Evolutionary conservation across 2,113 vertebrate genomes (phyloP), one percentile per base, ranked within the genome.

Genomic region (Pagrus major): DNA sequence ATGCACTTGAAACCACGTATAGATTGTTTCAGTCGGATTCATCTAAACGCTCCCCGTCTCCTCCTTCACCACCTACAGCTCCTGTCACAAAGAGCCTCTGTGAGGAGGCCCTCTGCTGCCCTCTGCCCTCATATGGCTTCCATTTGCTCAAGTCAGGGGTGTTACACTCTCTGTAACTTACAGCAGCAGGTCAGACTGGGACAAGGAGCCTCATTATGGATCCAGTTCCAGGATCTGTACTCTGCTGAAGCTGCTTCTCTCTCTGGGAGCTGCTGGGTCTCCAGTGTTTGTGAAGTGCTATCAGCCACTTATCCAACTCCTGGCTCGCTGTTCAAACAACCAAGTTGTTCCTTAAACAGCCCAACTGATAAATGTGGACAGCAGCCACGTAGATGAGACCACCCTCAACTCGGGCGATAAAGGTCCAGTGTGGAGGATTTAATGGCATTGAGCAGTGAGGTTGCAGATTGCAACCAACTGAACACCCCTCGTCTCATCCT

Each of bases 181-280:
- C 76, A 74, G 69, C 56, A 71, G 31, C 27, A 78, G 88, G 87
- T 91, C 80, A 89, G 70, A 44, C 76, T 49, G 52, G 86, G 85
- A 92, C 91, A 93, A 89, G 78, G 56, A 65, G 54, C 9, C 25
- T 85, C 81, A 86, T 91, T 93, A 90, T 92, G 61, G 70, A 87
- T 63, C 49, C 67, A 66, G 54, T 23, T 61, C 37, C 51, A 75
- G 75, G 61, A 42, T 61, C 63, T 37, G 55, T 20, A 61, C 69
- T 23, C 58, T 33, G 44, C 44, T 20, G 7, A 46, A 46, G 64
- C 54, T 76, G 61, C 27, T 56, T n/a, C 31, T n/a, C 41, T 20
- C 56, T 25, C 56, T 31, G 54, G 55, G 15, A 52, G 60, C 33
- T 18, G n/a, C 3, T 23, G 25, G 27, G 51, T 33, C 74, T 68